Evolutionary conservation across 1,140 invertebrate species (phyloP).

Genomic region (Rhizoglyphus robini): DNA sequence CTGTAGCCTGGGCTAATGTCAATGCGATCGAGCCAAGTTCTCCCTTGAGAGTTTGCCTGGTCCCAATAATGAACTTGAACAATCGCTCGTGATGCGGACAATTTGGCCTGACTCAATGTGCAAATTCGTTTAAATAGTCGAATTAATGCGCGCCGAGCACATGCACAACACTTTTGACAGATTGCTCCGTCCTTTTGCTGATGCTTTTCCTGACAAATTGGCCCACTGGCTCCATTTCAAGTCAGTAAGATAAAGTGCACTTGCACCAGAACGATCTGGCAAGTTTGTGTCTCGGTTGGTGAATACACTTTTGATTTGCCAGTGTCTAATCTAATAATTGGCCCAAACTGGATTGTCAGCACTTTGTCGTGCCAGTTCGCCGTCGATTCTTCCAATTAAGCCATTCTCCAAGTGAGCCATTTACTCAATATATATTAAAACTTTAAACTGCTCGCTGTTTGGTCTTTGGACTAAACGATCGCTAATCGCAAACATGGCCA

Average conservation of each 20-base stretch:
- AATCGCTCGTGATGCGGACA: conserved; percentile 6
- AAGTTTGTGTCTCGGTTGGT: neutral
- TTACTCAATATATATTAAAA: too few relatives aligned
- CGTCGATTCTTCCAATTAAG: conserved; percentile 14
- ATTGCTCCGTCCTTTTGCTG: neutral
- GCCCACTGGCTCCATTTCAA: neutral
- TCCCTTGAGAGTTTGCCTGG: neutral
- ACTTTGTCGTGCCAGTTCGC: neutral
- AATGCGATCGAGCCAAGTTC: too few relatives aligned
- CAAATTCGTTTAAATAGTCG: conserved; percentile 1
- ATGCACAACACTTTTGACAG: neutral
- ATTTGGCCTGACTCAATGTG: conserved; percentile 8
- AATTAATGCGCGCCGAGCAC: neutral
- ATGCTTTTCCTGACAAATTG: neutral
- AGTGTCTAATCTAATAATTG: neutral
- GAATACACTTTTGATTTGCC: conserved; percentile 5
- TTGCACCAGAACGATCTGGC: neutral
- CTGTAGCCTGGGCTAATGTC: too few relatives aligned
- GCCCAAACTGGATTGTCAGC: neutral
- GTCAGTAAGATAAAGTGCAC: neutral
- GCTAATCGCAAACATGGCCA: too few relatives aligned
- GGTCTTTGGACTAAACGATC: too few relatives aligned
- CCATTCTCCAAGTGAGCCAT: too few relatives aligned
- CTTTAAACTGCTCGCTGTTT: too few relatives aligned
- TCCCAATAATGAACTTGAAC: neutral